A percentile compares a stretch with the other conserved stretches of the same genome.
Evolutionary conservation across 2,797 vertebrate genomes (phyloP).

Genomic region (Garrulus glandarius): DNA sequence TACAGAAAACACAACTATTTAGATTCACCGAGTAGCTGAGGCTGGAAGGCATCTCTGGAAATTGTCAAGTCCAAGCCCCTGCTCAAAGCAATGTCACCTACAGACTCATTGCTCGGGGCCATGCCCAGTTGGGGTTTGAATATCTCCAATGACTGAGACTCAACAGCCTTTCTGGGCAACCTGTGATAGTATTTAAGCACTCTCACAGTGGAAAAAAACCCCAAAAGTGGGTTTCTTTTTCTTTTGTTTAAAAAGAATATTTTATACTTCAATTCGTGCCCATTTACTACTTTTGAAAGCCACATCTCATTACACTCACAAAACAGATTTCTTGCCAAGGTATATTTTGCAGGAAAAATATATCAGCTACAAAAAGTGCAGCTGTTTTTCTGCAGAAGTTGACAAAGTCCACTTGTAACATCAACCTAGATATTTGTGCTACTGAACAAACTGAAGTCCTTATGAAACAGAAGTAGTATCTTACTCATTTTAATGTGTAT

Average conservation of each 20-base stretch:
- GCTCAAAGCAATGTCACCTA: neutral
- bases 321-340: neutral
- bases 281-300: neutral
- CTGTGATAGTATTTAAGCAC: neutral
- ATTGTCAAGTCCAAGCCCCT: neutral
- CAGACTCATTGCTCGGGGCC: neutral
- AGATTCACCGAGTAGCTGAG: neutral
- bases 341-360: neutral
- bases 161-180: neutral
- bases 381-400: neutral
- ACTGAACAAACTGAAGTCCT: neutral
- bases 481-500: neutral
- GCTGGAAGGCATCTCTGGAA: neutral
- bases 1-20: neutral
- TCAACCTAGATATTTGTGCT: neutral
- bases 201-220: neutral
- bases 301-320: neutral
- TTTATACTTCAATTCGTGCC: neutral
- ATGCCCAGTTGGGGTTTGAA: neutral
- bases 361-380: neutral
- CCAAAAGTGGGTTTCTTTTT: neutral
- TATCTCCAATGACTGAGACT: neutral
- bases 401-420: neutral
- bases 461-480: neutral
- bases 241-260: neutral